Evolutionary conservation across 2,113 vertebrate species (phyloP).

Genomic region (Pygoscelis antarcticus): DNA sequence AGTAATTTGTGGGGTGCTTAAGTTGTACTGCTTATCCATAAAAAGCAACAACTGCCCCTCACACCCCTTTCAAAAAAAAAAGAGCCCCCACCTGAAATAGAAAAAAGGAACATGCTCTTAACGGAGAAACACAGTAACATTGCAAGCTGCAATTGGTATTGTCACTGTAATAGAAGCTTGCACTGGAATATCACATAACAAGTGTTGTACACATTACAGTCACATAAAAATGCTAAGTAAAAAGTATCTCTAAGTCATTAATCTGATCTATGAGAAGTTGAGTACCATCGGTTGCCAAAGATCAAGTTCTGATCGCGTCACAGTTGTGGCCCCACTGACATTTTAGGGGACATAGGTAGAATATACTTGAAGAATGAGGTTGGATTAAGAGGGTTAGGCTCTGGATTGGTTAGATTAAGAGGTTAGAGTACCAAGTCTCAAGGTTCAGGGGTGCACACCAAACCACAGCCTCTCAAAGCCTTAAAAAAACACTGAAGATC

Average conservation of each 20-base stretch:
- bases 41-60: neutral
- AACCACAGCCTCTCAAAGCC: neutral
- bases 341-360: neutral
- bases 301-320: neutral
- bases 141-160: neutral
- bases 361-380: neutral
- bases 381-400: neutral
- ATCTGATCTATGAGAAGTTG: neutral
- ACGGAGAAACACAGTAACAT: neutral
- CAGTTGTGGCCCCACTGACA: rapidly evolving
- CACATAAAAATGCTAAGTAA: neutral
- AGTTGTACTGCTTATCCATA: neutral
- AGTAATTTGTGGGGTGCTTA: neutral
- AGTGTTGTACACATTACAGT: neutral
- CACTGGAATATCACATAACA: neutral
- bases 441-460: neutral
- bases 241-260: neutral
- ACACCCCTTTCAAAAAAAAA: neutral
- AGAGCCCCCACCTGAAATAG: neutral
- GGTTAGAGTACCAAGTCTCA: neutral
- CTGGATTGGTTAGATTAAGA: neutral
- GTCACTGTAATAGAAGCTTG: neutral
- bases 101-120: neutral
- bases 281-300: neutral
- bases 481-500: neutral